Percentiles rank a stretch among this genome's conserved stretches.
These are phyloP conservation scores for Phrynocephalus guinanensis DNA, from an alignment of 2,797 vertebrate species.

Conservation along the genomic window DNA sequence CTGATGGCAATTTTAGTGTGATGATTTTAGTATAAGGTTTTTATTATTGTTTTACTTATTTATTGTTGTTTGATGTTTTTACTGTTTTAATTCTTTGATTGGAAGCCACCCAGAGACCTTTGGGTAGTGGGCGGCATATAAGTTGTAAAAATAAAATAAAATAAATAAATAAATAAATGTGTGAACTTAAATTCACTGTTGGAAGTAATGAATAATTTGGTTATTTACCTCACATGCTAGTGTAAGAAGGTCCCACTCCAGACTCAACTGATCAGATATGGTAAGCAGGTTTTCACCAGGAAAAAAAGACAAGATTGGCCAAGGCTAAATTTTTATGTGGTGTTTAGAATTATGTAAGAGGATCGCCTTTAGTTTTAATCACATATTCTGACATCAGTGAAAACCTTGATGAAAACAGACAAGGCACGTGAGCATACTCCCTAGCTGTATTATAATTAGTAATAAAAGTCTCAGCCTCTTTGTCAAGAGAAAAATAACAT, in stretches of 20 bases:
- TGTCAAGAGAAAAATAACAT: neutral
- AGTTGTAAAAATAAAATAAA: too few species aligned
- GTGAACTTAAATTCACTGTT: too few species aligned
- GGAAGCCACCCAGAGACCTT: too few species aligned
- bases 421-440: neutral
- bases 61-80: too few species aligned
- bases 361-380: neutral
- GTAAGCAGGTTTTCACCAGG: neutral
- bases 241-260: neutral
- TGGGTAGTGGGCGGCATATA: too few species aligned
- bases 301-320: neutral
- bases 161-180: too few species aligned
- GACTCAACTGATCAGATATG: neutral
- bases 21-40: too few species aligned
- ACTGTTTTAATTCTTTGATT: too few species aligned
- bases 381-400: neutral
- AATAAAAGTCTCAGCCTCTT: neutral
- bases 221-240: neutral
- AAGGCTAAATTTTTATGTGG: too few species aligned
- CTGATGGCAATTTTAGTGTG: too few species aligned
- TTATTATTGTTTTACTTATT: too few species aligned
- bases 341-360: neutral
- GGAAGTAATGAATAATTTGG: neutral
- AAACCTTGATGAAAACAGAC: neutral
- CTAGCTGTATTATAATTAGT: neutral